A percentile compares a stretch with the other conserved stretches of the same genome.
Conservation (phyloP, 2,113 vertebrate species). For the Oreotragus oreotragus region DNA sequence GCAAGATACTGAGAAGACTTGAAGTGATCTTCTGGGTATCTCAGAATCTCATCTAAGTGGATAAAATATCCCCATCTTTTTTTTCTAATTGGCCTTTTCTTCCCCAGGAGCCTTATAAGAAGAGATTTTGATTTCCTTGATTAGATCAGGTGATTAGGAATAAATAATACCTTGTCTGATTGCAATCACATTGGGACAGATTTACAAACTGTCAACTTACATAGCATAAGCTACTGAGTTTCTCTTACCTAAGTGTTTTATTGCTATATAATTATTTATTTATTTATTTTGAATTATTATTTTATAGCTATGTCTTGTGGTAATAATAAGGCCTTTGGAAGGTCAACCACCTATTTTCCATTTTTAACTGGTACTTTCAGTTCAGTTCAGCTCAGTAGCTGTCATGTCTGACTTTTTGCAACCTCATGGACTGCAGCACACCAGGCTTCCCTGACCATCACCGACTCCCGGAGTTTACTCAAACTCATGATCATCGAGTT, state of each 20-base stretch:
- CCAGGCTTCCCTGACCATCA: neutral
- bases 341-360: neutral
- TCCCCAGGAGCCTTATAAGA: neutral
- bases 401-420: neutral
- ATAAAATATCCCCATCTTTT: neutral
- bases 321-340: neutral
- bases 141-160: neutral
- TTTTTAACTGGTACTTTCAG: neutral
- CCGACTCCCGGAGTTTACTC: neutral
- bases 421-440: neutral
- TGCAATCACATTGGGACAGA: neutral
- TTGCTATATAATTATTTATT: neutral
- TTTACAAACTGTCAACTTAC: neutral
- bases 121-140: neutral
- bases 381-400: neutral
- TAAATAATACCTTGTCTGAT: neutral
- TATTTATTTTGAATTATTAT: neutral
- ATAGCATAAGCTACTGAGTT: constrained; percentile 11
- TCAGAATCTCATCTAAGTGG: neutral
- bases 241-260: neutral
- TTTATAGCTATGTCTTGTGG: neutral
- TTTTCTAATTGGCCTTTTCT: neutral
- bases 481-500: neutral
- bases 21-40: neutral
- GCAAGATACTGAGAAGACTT: neutral